These are phyloP conservation scores for Phengaris alcon DNA, from an alignment of 2,888 invertebrate species.

Conservation along the genomic window DNA sequence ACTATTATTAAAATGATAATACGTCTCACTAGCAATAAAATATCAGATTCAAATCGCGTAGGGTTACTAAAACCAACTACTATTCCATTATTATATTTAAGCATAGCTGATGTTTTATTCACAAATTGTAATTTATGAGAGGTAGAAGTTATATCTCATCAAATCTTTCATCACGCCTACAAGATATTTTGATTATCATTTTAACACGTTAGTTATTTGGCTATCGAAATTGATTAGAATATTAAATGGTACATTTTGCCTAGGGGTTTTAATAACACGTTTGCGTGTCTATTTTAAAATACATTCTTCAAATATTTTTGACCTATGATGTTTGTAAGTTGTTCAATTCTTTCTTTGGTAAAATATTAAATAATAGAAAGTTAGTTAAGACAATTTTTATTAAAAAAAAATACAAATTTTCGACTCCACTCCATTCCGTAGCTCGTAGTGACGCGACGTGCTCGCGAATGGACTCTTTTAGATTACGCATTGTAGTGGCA, in stretches of 20 bases:
- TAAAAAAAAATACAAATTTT: background rate
- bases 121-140: constrained; percentile 11
- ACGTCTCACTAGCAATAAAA: background rate
- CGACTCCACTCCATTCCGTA: constrained; percentile 41
- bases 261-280: constrained; percentile 13
- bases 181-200: constrained; percentile 19
- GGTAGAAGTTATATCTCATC: constrained; percentile 8
- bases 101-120: constrained; percentile 7
- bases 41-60: background rate
- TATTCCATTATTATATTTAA: background rate
- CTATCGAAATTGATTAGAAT: constrained; percentile 20
- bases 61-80: background rate
- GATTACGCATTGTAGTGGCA: constrained; percentile 76
- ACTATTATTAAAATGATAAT: too few relatives aligned
- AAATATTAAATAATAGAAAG: background rate
- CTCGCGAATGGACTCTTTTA: constrained; percentile 70
- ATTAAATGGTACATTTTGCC: constrained; percentile 12
- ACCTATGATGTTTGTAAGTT: background rate
- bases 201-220: constrained; percentile 19
- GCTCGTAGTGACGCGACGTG: constrained; percentile 59
- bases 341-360: background rate
- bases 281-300: background rate
- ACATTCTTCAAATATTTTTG: background rate
- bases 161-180: constrained; percentile 19
- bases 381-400: too few relatives aligned